phyloP scores from a whole-genome alignment of 2,797 vertebrate species.

The Mus spretus region DNA sequence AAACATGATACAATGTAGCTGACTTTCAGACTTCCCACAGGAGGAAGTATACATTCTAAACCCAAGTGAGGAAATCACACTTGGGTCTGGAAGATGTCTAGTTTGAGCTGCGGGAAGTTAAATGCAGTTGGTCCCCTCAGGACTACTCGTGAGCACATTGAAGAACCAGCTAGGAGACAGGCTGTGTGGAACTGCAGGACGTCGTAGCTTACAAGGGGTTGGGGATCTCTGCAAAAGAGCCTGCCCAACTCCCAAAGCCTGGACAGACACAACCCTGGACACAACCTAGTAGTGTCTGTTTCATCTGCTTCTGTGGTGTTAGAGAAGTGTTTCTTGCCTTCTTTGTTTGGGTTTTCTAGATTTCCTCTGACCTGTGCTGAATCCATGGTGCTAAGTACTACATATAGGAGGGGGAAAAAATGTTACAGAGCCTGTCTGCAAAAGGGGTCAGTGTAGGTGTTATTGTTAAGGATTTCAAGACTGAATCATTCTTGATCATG shows the following conservation, averaged over 20 bases:
- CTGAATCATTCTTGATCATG: neutral
- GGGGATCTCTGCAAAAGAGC: neutral
- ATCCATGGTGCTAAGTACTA: neutral
- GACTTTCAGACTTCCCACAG: constrained; percentile 49
- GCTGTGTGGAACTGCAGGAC: too few relatives aligned
- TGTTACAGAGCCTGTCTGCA: neutral
- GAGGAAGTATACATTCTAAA: constrained; percentile 22
- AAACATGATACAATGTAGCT: constrained; percentile 80
- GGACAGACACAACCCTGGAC: neutral
- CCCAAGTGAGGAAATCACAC: neutral
- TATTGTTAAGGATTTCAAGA: constrained; percentile 10
- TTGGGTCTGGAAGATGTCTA: neutral
- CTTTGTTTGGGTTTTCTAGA: neutral
- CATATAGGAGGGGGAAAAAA: neutral
- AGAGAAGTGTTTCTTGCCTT: neutral
- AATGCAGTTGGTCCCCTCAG: neutral
- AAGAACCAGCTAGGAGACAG: neutral
- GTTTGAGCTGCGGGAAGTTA: neutral
- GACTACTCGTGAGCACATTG: neutral
- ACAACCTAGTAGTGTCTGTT: neutral
- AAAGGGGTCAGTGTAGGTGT: neutral
- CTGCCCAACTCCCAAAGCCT: neutral
- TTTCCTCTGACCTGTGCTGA: neutral
- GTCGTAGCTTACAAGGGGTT: neutral
- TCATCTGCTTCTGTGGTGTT: neutral